phyloP scores from a whole-genome alignment of 2,113 vertebrate genomes.

The Perca flavescens region DNA sequence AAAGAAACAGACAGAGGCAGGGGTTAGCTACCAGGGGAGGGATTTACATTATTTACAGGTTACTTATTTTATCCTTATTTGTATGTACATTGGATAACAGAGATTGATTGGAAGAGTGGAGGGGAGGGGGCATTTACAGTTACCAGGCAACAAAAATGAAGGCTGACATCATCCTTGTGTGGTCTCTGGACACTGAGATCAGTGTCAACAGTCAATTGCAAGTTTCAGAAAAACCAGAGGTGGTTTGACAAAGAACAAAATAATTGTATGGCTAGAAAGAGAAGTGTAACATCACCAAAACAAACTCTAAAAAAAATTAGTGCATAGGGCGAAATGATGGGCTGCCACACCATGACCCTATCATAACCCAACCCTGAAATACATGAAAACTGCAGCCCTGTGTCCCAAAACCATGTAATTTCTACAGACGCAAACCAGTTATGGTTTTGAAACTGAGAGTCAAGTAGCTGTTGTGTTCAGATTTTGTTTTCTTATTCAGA shows the following conservation, averaged over 20 bases:
- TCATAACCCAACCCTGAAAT: slow-evolving; percentile 67
- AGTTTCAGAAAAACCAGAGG: slow-evolving; percentile 66
- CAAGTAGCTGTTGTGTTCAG: slow-evolving; percentile 45
- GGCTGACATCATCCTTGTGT: slow-evolving; percentile 67
- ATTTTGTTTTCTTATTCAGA: slow-evolving; percentile 37
- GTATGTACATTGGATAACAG: slow-evolving; percentile 41
- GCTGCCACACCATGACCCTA: slow-evolving; percentile 46
- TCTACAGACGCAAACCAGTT: slow-evolving; percentile 47
- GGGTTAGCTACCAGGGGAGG: slow-evolving; percentile 26
- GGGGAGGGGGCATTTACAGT: slow-evolving; percentile 24
- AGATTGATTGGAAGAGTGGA: slow-evolving; percentile 39
- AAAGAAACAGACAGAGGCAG: slow-evolving; percentile 55
- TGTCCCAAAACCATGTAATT: slow-evolving; percentile 48
- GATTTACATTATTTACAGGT: slow-evolving; percentile 14
- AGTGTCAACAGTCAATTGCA: slow-evolving; percentile 57
- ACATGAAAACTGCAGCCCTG: slow-evolving; percentile 22
- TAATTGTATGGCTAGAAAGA: slow-evolving; percentile 66
- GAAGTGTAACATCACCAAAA: slow-evolving; percentile 68
- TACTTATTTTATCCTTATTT: not conserved
- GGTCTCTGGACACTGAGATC: slow-evolving; percentile 56
- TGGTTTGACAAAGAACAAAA: slow-evolving; percentile 75
- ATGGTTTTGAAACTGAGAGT: slow-evolving; percentile 42
- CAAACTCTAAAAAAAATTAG: slow-evolving; percentile 62
- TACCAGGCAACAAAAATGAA: slow-evolving; percentile 47
- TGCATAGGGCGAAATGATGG: slow-evolving; percentile 47